Evolutionary conservation across 1,140 invertebrate genomes (phyloP).

Genomic region (Fopius arisanus): DNA sequence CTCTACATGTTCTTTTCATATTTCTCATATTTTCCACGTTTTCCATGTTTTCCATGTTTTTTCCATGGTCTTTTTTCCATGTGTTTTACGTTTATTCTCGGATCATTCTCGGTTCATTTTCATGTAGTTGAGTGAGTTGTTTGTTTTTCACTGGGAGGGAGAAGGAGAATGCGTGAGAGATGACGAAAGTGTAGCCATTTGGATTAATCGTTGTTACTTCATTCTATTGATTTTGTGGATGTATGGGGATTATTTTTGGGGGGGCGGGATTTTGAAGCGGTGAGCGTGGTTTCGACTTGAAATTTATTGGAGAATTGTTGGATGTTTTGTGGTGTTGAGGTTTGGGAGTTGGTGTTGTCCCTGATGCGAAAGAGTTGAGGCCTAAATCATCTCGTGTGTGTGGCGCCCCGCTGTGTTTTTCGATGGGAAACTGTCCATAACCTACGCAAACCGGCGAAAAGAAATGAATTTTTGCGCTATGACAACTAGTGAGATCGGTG

Average conservation of each 20-base stretch:
- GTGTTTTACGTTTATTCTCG: no score
- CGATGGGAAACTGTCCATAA: conserved; percentile 51
- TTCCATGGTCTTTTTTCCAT: no score
- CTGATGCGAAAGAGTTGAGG: background rate
- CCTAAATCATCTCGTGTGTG: conserved; percentile 22
- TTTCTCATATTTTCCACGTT: no score
- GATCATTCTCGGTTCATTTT: background rate
- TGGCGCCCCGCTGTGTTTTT: conserved; percentile 59
- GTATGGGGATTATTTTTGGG: no score
- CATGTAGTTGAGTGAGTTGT: background rate
- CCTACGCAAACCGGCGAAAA: conserved; percentile 43
- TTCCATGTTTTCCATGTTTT: no score
- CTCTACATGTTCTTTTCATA: no score
- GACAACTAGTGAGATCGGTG: background rate
- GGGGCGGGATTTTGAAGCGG: no score
- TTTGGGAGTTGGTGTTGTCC: background rate
- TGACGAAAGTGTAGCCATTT: background rate
- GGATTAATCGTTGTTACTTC: background rate
- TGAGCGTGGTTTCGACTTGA: no score
- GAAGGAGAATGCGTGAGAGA: conserved; percentile 5
- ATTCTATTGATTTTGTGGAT: background rate
- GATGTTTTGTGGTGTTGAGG: background rate
- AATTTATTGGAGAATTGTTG: background rate
- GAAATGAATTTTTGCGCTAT: conserved; percentile 20
- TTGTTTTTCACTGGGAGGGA: conserved; percentile 9